These are phyloP conservation scores for Kradibia gibbosae DNA, from an alignment of 1,140 invertebrate genomes.

Conservation along the genomic window DNA sequence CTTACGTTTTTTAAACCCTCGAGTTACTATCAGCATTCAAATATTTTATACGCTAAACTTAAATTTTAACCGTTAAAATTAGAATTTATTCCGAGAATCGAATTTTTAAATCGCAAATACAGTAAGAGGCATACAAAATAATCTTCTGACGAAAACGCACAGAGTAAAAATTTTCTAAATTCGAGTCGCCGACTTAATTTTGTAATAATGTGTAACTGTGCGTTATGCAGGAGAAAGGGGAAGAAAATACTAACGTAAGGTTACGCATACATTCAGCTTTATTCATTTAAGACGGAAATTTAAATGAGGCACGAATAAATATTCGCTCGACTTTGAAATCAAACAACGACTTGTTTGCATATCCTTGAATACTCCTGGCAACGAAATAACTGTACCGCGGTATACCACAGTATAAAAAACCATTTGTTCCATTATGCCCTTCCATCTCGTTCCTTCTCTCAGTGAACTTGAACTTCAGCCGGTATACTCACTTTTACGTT, in stretches of 20 bases:
- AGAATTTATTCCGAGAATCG: not conserved
- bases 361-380: not conserved
- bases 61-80: not conserved
- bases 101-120: not conserved
- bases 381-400: not conserved
- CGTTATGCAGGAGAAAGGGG: too few species aligned
- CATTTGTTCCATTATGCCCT: not conserved
- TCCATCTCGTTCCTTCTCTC: not conserved
- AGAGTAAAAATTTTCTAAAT: not conserved
- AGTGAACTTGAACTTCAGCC: conserved; percentile 39
- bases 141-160: not conserved
- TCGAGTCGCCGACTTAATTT: not conserved
- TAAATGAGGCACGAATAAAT: not conserved
- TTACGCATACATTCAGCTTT: not conserved
- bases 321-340: conserved; percentile 4
- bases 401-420: not conserved
- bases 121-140: not conserved
- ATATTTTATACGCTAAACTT: not conserved
- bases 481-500: not conserved
- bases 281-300: conserved; percentile 1
- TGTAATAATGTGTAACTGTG: not conserved
- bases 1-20: not conserved
- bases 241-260: too few species aligned
- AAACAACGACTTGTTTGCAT: not conserved
- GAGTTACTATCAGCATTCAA: not conserved